These are phyloP conservation scores for Xylota sylvarum DNA, from an alignment of 2,888 invertebrate genomes.

Conservation along the genomic window DNA sequence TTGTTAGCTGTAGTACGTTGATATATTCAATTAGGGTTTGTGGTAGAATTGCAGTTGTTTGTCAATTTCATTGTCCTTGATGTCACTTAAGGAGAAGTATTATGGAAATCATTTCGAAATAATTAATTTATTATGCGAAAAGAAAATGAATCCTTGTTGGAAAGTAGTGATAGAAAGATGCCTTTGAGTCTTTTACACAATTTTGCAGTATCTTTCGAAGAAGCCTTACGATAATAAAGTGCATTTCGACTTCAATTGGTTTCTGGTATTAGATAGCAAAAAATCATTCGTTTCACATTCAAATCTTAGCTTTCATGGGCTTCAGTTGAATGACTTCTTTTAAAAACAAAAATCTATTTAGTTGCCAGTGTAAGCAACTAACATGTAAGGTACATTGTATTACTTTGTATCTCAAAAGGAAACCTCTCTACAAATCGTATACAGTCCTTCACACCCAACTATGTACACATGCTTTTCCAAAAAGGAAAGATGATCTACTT, in stretches of 20 bases:
- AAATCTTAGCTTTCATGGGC: too few relatives aligned
- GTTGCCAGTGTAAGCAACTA: too few relatives aligned
- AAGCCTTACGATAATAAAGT: not conserved
- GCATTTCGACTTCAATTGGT: not conserved
- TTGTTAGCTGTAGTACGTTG: constrained; percentile 7
- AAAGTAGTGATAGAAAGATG: not conserved
- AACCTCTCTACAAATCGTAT: too few relatives aligned
- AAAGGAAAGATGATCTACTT: too few relatives aligned
- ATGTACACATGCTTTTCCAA: too few relatives aligned
- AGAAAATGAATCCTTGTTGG: not conserved
- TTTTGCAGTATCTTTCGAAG: not conserved
- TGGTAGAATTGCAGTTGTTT: not conserved
- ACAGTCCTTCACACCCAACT: too few relatives aligned
- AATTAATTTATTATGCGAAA: not conserved
- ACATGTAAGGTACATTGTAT: too few relatives aligned
- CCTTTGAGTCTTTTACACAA: not conserved
- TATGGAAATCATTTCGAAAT: not conserved
- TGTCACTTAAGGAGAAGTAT: not conserved
- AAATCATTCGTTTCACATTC: too few relatives aligned
- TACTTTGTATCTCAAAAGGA: too few relatives aligned
- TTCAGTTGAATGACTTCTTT: too few relatives aligned
- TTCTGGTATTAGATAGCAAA: too few relatives aligned
- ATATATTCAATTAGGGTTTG: constrained; percentile 14
- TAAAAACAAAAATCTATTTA: too few relatives aligned
- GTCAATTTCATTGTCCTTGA: not conserved